These are phyloP conservation scores for Leuciscus waleckii DNA, from an alignment of 2,797 vertebrate genomes.

Conservation along the genomic window DNA sequence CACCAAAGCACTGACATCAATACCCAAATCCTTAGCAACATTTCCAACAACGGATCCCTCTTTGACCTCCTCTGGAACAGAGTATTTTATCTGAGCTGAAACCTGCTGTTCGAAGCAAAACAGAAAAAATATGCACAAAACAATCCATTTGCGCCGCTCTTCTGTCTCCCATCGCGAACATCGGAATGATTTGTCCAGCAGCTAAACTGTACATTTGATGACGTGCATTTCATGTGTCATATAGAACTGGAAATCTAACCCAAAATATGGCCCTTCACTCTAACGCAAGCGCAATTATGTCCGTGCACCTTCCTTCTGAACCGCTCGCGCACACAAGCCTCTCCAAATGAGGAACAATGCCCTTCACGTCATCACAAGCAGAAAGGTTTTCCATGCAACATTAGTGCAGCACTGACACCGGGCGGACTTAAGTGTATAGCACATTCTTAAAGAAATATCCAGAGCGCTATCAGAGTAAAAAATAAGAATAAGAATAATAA, in stretches of 20 bases:
- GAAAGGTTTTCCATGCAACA: neutral
- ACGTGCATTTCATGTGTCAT: neutral
- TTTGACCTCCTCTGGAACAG: conserved; percentile 71
- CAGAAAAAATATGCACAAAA: neutral
- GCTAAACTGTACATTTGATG: neutral
- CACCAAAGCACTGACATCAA: conserved; percentile 69
- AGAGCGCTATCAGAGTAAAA: neutral
- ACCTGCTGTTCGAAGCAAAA: neutral
- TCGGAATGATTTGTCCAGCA: neutral
- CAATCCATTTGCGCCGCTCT: conserved; percentile 15
- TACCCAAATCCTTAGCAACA: conserved; percentile 77
- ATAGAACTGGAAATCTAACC: neutral
- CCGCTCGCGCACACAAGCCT: conserved; percentile 1
- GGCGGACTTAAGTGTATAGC: neutral
- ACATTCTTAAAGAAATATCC: neutral
- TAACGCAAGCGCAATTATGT: neutral
- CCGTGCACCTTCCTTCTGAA: neutral
- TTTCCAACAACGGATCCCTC: conserved; percentile 78
- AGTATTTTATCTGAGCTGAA: conserved; percentile 71
- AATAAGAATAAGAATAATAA: neutral
- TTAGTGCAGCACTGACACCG: conserved; percentile 6
- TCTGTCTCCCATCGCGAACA: conserved; percentile 16
- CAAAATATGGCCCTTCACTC: neutral
- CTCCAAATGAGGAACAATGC: conserved; percentile 6
- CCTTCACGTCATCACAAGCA: conserved; percentile 10